These are phyloP conservation scores for Zingel zingel DNA, from an alignment of 2,113 vertebrate genomes.

Conservation along the genomic window DNA sequence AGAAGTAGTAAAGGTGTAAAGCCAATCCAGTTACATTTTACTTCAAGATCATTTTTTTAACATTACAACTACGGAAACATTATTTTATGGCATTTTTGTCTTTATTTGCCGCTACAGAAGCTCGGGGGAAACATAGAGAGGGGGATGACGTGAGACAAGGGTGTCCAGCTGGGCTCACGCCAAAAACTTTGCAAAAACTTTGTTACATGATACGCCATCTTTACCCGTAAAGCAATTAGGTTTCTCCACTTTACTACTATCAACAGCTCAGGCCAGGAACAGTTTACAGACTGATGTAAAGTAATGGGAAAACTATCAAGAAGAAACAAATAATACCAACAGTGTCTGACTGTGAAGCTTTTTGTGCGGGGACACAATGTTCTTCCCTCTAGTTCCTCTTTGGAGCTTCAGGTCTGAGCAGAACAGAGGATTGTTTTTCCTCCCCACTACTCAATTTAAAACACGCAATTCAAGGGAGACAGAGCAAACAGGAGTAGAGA, in stretches of 20 bases:
- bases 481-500: neutral
- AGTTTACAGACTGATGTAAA: neutral
- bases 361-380: slow-evolving; percentile 39
- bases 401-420: neutral
- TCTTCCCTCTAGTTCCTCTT: slow-evolving; percentile 15
- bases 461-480: neutral
- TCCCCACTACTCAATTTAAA: slow-evolving; percentile 4
- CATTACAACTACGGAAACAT: neutral
- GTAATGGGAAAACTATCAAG: neutral
- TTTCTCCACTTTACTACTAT: neutral
- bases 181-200: slow-evolving; percentile 3
- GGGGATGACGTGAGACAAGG: slow-evolving; percentile 1
- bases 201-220: neutral
- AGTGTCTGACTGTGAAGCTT: neutral
- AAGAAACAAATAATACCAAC: neutral
- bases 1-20: neutral
- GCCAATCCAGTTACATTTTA: neutral
- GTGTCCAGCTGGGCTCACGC: slow-evolving; percentile 23
- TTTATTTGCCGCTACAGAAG: neutral
- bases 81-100: neutral
- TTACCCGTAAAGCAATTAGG: neutral
- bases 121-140: neutral
- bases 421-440: neutral
- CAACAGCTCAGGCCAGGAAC: too few species aligned
- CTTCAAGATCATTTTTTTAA: neutral